Evolutionary conservation across 2,888 invertebrate species (phyloP), one percentile per base, ranked within the genome.

Genomic region (Thera britannica): DNA sequence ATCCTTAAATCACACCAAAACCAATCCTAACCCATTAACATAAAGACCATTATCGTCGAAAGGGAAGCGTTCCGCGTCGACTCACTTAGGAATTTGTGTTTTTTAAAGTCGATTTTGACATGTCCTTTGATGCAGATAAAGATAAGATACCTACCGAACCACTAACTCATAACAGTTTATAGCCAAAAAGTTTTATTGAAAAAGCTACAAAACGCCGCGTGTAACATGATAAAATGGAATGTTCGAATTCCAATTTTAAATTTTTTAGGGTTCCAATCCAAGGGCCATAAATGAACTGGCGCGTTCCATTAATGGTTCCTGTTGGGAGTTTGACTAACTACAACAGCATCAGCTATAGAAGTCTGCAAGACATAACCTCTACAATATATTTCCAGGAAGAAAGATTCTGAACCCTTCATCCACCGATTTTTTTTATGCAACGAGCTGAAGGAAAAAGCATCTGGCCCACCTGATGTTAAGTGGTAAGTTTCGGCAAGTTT

Each of bases 41-140:
- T 65, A 72, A 62, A 52, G 49, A 44, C 36, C 12, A 41, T 34
- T 55, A 58, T 52, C 41, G n/a, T 2, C 12, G 2, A 23, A 51
- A 12, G 3, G 5, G 38, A 11, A 11, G 12, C 36, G 12, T 6
- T 54, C 5, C 34, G 41, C 35, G 49, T 8, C 69, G 73, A 69
- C n/a, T 74, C 70, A 72, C 70, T 66, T 66, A 71, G 72, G 78
- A 79, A 79, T 79, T 76, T 75, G 74, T 81, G 75, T 77, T 74
- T 80, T 81, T 65, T 75, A 68, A 65, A 65, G 62, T 57, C 49
- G 64, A 80, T 74, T 79, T 78, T 79, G 80, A 80, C 74, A 62
- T 81, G 79, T 83, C 80, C 72, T 78, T 72, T 72, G 83, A 80
- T 83, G 73, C 67, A 75, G 79, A 79, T 81, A 73, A 46, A 79